A percentile compares a stretch with the other conserved stretches of the same genome.
These are phyloP conservation scores for Lycocorax pyrrhopterus DNA, from an alignment of 2,113 vertebrate species.

Conservation along the genomic window DNA sequence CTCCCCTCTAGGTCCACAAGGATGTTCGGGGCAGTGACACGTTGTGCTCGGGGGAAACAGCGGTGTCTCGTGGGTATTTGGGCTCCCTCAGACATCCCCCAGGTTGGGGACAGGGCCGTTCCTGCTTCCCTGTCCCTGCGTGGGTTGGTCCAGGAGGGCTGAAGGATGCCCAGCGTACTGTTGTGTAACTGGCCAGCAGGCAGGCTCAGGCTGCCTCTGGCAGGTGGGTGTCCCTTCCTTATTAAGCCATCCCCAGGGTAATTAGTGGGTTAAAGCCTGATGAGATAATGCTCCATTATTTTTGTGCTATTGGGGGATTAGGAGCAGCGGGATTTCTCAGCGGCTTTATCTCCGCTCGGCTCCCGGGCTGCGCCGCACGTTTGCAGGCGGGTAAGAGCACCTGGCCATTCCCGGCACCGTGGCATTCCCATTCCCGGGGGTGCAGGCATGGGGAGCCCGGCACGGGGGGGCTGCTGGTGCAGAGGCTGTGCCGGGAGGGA, in stretches of 20 bases:
- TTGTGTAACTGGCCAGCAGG: neutral
- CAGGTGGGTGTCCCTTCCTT: constrained; percentile 43
- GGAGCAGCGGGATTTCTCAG: constrained; percentile 45
- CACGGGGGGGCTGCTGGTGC: neutral
- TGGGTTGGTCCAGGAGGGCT: neutral
- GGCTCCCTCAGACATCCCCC: neutral
- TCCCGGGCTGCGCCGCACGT: neutral
- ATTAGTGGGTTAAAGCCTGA: constrained; percentile 41
- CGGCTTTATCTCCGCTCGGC: neutral
- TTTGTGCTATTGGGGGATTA: constrained; percentile 50
- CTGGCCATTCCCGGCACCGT: neutral
- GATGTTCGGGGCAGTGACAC: rapidly evolving
- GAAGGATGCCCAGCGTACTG: neutral
- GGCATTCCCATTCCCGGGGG: neutral
- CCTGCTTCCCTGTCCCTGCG: neutral
- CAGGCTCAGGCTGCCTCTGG: neutral
- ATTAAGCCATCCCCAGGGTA: constrained; percentile 12
- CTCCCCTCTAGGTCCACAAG: rapidly evolving
- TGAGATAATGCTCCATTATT: constrained; percentile 53
- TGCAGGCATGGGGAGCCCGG: neutral
- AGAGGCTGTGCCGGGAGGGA: neutral
- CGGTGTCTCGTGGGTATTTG: neutral
- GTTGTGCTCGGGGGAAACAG: neutral
- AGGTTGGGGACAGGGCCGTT: neutral
- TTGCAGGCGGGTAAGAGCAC: neutral